Conservation (phyloP, 2,888 invertebrate species). For the Pandemis heparana region DNA sequence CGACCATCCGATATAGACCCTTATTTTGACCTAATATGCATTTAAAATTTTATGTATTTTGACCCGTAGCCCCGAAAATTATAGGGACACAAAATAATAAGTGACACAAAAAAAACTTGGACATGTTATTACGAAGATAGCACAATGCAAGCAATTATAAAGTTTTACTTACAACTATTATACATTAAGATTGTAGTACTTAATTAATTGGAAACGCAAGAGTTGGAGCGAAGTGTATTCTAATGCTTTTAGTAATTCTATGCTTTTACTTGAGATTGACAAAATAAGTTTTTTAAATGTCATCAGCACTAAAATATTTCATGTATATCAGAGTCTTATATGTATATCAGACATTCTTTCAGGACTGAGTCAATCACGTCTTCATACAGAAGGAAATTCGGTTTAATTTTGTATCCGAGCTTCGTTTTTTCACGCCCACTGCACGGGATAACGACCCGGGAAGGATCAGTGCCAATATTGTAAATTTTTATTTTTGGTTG, state of each 20-base stretch:
- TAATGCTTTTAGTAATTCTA: neutral
- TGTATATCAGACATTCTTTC: neutral
- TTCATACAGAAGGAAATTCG: slow-evolving; percentile 19
- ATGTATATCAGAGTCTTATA: neutral
- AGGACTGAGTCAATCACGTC: neutral
- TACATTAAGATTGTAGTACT: no score
- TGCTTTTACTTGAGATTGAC: neutral
- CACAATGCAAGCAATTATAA: no score
- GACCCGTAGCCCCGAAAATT: no score
- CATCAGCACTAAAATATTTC: neutral
- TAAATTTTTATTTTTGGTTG: slow-evolving; percentile 20
- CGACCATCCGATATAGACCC: no score
- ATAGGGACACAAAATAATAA: no score
- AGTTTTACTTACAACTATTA: no score
- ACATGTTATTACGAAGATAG: no score
- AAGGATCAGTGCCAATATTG: slow-evolving; percentile 34
- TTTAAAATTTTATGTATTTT: no score
- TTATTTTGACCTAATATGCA: no score
- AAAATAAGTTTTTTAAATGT: neutral
- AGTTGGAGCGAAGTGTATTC: no score
- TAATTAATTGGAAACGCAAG: no score
- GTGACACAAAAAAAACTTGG: no score
- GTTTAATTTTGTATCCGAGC: slow-evolving; percentile 9
- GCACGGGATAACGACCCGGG: slow-evolving; percentile 14
- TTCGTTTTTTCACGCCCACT: slow-evolving; percentile 17